Evolutionary conservation across 2,888 invertebrate species (phyloP).

Genomic region (Aplocera efformata): DNA sequence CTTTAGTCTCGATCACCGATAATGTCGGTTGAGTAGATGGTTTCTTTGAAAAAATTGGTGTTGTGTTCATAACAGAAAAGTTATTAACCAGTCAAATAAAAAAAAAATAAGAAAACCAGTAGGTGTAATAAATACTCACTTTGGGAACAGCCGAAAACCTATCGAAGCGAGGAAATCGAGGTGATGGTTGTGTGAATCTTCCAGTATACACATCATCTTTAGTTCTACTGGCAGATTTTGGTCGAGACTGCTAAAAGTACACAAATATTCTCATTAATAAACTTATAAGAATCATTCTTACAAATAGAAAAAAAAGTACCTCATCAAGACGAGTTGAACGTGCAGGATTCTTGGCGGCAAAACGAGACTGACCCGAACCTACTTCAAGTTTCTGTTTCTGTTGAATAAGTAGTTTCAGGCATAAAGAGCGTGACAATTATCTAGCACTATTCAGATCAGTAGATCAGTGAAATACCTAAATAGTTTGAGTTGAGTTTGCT

Average conservation of each 20-base stretch:
- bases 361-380: constrained; percentile 26
- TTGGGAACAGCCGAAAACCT: constrained; percentile 8
- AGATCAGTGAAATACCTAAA: too few species aligned
- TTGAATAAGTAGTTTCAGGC: not conserved
- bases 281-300: not conserved
- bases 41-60: constrained; percentile 30
- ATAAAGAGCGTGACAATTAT: too few species aligned
- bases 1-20: constrained; percentile 21
- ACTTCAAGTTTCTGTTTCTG: constrained; percentile 30
- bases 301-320: constrained; percentile 25
- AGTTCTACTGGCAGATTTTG: constrained; percentile 47
- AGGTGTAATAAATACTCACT: constrained; percentile 9
- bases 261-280: not conserved
- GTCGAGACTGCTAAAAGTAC: constrained; percentile 33
- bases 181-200: constrained; percentile 11
- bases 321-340: constrained; percentile 30
- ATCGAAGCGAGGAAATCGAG: constrained; percentile 11
- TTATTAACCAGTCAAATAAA: not conserved
- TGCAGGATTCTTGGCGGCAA: constrained; percentile 15
- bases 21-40: constrained; percentile 37
- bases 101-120: not conserved
- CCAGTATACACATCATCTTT: constrained; percentile 37
- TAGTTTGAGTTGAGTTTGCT: too few species aligned
- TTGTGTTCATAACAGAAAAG: not conserved
- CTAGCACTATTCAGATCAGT: too few species aligned